phyloP scores from a whole-genome alignment of 2,797 vertebrate species.

The Zenarchopterus dispar region DNA sequence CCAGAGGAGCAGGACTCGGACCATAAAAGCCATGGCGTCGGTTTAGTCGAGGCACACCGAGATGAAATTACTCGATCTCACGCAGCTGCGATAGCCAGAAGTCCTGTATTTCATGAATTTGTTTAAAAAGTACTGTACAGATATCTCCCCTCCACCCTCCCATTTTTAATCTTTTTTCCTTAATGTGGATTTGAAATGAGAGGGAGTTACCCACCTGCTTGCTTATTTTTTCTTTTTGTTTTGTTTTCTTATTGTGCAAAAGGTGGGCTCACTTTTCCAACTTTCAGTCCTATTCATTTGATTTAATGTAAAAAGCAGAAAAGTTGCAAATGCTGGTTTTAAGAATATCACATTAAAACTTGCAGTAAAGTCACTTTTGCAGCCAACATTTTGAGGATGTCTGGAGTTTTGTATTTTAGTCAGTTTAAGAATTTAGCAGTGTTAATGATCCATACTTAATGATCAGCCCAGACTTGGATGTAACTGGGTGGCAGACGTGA shows the following conservation, averaged over 20 bases:
- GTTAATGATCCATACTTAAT: slow-evolving; percentile 9
- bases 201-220: slow-evolving; percentile 62
- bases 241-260: slow-evolving; percentile 60
- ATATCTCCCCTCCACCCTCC: slow-evolving; percentile 56
- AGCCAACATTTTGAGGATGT: slow-evolving; percentile 70
- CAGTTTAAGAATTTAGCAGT: slow-evolving; percentile 27
- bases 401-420: slow-evolving; percentile 68
- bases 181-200: slow-evolving; percentile 72
- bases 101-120: slow-evolving; percentile 80
- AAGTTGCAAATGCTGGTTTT: slow-evolving; percentile 80
- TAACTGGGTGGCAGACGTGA: slow-evolving; percentile 31
- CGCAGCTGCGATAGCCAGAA: slow-evolving; percentile 72
- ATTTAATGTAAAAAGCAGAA: slow-evolving; percentile 76
- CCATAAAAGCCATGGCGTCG: slow-evolving; percentile 63
- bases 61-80: slow-evolving; percentile 37
- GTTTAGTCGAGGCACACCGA: slow-evolving; percentile 59
- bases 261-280: slow-evolving; percentile 72
- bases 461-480: slow-evolving; percentile 24
- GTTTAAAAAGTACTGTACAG: slow-evolving; percentile 83
- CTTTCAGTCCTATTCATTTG: slow-evolving; percentile 75
- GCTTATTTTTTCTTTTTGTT: slow-evolving; percentile 69
- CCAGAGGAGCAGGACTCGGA: slow-evolving; percentile 86
- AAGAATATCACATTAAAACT: slow-evolving; percentile 76
- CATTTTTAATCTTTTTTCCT: slow-evolving; percentile 78
- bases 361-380: slow-evolving; percentile 80